Conservation (phyloP, 2,113 vertebrate genomes). For the Acanthochromis polyacanthus region DNA sequence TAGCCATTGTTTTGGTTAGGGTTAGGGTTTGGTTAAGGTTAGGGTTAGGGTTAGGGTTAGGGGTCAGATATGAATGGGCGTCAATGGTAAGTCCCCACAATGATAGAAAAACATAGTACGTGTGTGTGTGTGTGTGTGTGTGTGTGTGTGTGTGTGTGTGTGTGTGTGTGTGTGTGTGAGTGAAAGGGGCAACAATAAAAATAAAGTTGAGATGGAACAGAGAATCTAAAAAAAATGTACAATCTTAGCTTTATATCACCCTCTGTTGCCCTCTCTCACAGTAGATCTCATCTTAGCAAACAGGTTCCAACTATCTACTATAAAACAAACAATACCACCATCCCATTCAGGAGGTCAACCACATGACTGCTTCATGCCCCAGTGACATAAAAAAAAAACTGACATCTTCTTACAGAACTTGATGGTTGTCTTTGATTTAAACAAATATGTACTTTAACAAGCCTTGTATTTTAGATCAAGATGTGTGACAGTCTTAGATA, state of each 20-base stretch:
- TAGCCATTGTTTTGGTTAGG: too few species aligned
- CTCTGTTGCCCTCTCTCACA: not conserved
- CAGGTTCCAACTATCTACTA: conserved; percentile 29
- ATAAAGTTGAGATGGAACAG: not conserved
- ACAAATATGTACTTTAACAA: not conserved
- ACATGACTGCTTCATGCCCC: not conserved
- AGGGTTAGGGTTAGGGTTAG: too few species aligned
- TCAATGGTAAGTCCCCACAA: too few species aligned
- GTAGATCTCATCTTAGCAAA: conserved; percentile 24
- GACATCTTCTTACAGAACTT: not conserved
- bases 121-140: too few species aligned
- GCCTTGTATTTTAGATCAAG: not conserved
- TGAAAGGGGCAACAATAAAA: not conserved
- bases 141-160: too few species aligned
- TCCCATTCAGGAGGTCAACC: not conserved
- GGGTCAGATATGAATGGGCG: too few species aligned
- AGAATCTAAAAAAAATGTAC: not conserved
- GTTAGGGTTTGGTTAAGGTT: too few species aligned
- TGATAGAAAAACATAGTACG: too few species aligned
- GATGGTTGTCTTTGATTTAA: conserved; percentile 2
- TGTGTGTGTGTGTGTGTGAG: too few species aligned
- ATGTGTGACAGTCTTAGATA: not conserved
- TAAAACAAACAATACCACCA: not conserved
- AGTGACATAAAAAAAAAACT: not conserved
- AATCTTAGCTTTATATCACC: not conserved